Evolutionary conservation across 1,140 invertebrate species (phyloP).

Genomic region (Bombus polaris): DNA sequence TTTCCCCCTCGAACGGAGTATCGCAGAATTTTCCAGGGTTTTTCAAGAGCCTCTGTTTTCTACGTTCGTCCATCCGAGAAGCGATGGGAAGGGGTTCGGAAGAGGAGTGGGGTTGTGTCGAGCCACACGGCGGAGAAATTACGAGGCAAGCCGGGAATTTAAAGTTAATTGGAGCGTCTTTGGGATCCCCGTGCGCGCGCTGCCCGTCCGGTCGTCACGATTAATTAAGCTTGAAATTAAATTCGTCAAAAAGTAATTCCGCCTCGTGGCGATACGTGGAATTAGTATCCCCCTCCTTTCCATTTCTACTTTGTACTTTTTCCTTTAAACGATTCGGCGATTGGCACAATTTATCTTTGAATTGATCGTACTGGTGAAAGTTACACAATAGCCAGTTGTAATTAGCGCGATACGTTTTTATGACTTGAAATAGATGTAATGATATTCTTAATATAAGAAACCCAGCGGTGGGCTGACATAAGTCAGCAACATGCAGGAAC

Average conservation of each 20-base stretch:
- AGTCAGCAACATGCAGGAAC: neutral
- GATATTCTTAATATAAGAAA: too few species aligned
- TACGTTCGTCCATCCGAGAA: neutral
- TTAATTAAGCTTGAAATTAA: constrained; percentile 44
- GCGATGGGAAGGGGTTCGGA: too few species aligned
- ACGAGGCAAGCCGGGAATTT: neutral
- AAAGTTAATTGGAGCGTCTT: constrained; percentile 38
- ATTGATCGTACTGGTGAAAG: neutral
- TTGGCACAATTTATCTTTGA: neutral
- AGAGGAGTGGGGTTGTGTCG: neutral
- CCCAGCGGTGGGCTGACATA: too few species aligned
- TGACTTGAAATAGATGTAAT: too few species aligned
- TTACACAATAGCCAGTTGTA: neutral
- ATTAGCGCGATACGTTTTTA: too few species aligned
- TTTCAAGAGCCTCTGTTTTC: constrained; percentile 21
- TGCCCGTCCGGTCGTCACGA: constrained; percentile 6
- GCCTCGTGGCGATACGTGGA: neutral
- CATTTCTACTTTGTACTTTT: neutral
- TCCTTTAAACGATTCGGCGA: too few species aligned
- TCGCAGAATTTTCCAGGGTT: constrained; percentile 13
- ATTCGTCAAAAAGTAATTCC: constrained; percentile 38
- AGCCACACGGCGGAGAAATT: constrained; percentile 1
- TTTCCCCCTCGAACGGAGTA: neutral
- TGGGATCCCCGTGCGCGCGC: neutral
- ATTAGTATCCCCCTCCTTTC: neutral